phyloP scores from a whole-genome alignment of 2,888 invertebrate genomes.

The Eucera pruinosa region DNA sequence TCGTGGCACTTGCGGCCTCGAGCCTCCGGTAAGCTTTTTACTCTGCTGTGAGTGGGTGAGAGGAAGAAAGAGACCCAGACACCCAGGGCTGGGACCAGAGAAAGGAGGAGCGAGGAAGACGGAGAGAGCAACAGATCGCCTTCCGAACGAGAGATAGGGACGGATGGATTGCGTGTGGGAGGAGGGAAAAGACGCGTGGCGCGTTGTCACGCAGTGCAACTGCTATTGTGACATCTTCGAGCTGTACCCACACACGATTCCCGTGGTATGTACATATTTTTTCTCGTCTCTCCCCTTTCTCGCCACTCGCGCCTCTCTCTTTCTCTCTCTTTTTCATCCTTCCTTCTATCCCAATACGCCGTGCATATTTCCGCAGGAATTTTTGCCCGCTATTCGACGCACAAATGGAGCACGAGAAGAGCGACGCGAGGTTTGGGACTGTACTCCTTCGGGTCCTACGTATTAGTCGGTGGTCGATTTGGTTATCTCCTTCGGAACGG shows the following conservation, averaged over 20 bases:
- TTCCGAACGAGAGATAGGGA: slow-evolving; percentile 43
- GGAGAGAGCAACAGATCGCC: slow-evolving; percentile 21
- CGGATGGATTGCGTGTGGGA: slow-evolving; percentile 69
- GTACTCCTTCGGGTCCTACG: too few species aligned
- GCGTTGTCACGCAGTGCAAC: slow-evolving; percentile 77
- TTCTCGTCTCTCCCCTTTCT: neutral
- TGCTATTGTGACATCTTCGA: slow-evolving; percentile 79
- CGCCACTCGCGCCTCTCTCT: neutral
- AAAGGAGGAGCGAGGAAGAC: slow-evolving; percentile 29
- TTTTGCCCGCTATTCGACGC: slow-evolving; percentile 7
- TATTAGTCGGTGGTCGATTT: neutral
- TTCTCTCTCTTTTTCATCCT: neutral
- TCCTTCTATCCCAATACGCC: neutral
- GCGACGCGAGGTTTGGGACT: neutral
- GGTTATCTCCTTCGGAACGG: slow-evolving; percentile 5
- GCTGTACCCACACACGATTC: slow-evolving; percentile 60
- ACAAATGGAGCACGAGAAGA: neutral
- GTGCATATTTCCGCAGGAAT: slow-evolving; percentile 12
- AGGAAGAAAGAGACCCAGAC: slow-evolving; percentile 42
- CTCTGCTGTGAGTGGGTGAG: slow-evolving; percentile 60
- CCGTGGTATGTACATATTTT: slow-evolving; percentile 34
- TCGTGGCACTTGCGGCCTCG: slow-evolving; percentile 63
- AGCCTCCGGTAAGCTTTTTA: slow-evolving; percentile 70
- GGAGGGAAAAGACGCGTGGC: slow-evolving; percentile 79
- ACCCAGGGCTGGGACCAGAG: too few species aligned